Percentiles rank a stretch among this genome's conserved stretches.
phyloP scores from a whole-genome alignment of 2,113 vertebrate genomes.

The Pleuronectes platessa region DNA sequence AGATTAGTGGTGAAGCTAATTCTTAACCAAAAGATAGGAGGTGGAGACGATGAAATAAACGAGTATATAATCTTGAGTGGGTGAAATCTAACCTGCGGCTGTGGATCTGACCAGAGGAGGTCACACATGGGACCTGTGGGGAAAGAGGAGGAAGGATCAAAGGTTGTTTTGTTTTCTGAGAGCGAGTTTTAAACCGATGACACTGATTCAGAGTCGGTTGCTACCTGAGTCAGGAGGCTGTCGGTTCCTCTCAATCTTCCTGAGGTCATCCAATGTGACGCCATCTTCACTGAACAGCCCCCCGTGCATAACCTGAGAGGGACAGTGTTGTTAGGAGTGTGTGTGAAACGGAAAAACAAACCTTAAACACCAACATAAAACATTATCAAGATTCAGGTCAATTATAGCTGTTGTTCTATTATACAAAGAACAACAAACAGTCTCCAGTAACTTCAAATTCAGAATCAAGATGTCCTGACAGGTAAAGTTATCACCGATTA shows the following conservation, averaged over 20 bases:
- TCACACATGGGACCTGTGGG: conserved; percentile 94
- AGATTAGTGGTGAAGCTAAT: not conserved
- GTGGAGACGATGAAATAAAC: not conserved
- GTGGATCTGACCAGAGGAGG: conserved; percentile 93
- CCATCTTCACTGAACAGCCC: conserved; percentile 96
- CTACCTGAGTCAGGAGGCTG: conserved; percentile 83
- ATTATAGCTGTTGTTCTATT: not conserved
- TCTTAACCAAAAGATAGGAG: not conserved
- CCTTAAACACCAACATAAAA: not conserved
- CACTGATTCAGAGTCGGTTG: not conserved
- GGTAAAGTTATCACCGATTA: too few species aligned
- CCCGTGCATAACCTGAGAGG: conserved; percentile 93
- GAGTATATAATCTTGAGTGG: not conserved
- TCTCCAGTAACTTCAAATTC: too few species aligned
- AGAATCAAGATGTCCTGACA: too few species aligned
- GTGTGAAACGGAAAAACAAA: not conserved
- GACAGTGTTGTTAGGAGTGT: not conserved
- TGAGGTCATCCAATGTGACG: conserved; percentile 91
- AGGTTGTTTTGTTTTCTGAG: not conserved
- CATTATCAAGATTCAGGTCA: not conserved
- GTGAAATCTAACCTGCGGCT: conserved; percentile 86
- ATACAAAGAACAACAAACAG: too few species aligned
- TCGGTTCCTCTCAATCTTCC: conserved; percentile 87
- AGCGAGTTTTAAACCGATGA: not conserved
- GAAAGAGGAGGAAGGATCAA: not conserved